Evolutionary conservation across 2,113 vertebrate species (phyloP).

Genomic region (Pithys albifrons): DNA sequence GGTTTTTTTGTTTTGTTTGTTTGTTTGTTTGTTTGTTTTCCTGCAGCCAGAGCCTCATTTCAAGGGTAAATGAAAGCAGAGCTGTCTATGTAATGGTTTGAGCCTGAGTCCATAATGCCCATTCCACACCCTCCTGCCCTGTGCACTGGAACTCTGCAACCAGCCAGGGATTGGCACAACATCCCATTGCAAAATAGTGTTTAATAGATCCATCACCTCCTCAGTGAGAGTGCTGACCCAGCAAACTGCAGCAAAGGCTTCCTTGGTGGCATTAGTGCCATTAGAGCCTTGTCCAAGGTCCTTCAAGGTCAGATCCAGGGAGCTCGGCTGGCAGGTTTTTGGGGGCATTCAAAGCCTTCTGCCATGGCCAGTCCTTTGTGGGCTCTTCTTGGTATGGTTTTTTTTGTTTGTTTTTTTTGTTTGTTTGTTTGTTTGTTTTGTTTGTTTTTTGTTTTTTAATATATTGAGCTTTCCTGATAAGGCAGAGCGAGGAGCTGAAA

Average conservation of each 20-base stretch:
- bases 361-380: background rate
- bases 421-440: background rate
- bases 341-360: background rate
- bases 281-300: background rate
- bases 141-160: background rate
- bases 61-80: background rate
- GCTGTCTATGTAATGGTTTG: background rate
- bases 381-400: no score
- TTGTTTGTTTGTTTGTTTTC: background rate
- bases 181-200: background rate
- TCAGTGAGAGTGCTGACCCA: background rate
- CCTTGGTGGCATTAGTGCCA: background rate
- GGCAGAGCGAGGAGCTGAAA: background rate
- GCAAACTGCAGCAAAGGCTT: background rate
- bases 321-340: background rate
- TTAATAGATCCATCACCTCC: background rate
- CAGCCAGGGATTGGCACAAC: background rate
- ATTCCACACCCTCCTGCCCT: background rate
- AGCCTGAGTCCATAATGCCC: background rate
- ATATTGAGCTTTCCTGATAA: background rate
- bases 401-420: background rate
- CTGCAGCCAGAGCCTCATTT: background rate
- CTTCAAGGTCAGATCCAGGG: background rate
- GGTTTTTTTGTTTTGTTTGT: no score
- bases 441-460: background rate